phyloP scores from a whole-genome alignment of 2,797 vertebrate genomes.

The Oreonectes daqikongensis region DNA sequence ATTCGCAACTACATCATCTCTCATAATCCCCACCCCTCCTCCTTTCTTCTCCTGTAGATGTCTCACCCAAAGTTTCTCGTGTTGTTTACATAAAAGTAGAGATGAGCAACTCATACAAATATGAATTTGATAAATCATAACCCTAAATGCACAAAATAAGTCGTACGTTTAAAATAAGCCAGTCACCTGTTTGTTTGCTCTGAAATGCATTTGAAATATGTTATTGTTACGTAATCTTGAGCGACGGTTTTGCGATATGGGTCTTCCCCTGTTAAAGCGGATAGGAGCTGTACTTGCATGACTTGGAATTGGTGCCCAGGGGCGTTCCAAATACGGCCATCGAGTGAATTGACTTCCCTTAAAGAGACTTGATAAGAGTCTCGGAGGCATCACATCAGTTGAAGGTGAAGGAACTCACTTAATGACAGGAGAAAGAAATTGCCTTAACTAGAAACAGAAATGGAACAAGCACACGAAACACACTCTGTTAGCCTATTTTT shows the following conservation, averaged over 20 bases:
- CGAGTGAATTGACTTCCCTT: neutral
- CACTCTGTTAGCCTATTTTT: slow-evolving; percentile 19
- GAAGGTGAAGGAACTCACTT: slow-evolving; percentile 17
- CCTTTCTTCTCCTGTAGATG: neutral
- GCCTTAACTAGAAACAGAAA: slow-evolving; percentile 16
- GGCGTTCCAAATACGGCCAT: neutral
- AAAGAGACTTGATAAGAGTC: slow-evolving; percentile 23
- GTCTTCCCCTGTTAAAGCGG: neutral
- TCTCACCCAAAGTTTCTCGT: slow-evolving; percentile 33
- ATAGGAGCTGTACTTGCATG: neutral
- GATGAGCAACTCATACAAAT: neutral
- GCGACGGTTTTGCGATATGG: neutral
- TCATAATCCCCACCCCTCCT: neutral
- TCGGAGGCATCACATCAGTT: slow-evolving; percentile 52
- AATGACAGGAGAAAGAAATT: slow-evolving; percentile 24
- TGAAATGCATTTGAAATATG: neutral
- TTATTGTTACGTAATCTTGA: neutral
- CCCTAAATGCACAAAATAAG: neutral
- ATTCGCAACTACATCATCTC: slow-evolving; percentile 10
- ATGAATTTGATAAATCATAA: neutral
- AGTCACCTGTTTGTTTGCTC: neutral
- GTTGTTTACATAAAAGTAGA: slow-evolving; percentile 43
- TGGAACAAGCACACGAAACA: neutral
- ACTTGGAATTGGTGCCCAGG: neutral
- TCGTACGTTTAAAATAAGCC: neutral